phyloP scores from a whole-genome alignment of 2,888 invertebrate species.

The Cryptus armator region DNA sequence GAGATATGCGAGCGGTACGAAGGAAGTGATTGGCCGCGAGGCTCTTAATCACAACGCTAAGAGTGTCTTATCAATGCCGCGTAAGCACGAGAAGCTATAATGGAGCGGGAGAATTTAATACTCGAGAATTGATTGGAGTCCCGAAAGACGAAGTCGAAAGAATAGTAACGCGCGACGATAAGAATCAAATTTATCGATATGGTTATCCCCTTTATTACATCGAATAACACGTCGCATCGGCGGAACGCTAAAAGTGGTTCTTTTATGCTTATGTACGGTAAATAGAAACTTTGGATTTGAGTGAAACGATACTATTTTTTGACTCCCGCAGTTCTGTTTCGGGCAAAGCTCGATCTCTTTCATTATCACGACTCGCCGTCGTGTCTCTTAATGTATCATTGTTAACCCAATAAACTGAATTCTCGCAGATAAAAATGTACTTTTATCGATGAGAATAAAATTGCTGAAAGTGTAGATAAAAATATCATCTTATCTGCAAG shows the following conservation, averaged over 20 bases:
- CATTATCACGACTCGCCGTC: too few relatives aligned
- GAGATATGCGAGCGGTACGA: background rate
- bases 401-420: too few relatives aligned
- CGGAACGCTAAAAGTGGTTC: too few relatives aligned
- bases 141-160: slow-evolving; percentile 3
- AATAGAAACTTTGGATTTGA: background rate
- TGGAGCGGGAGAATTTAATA: slow-evolving; percentile 54
- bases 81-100: slow-evolving; percentile 23
- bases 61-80: slow-evolving; percentile 39
- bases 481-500: too few relatives aligned
- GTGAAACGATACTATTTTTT: background rate
- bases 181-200: slow-evolving; percentile 64
- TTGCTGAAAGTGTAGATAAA: too few relatives aligned
- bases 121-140: slow-evolving; percentile 18
- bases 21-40: slow-evolving; percentile 1
- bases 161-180: slow-evolving; percentile 42
- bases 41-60: slow-evolving; percentile 29
- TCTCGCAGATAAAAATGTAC: too few relatives aligned
- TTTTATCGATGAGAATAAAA: too few relatives aligned
- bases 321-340: background rate
- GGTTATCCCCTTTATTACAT: slow-evolving; percentile 19
- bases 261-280: background rate
- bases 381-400: too few relatives aligned
- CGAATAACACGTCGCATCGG: background rate
- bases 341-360: too few relatives aligned